Evolutionary conservation across 2,888 invertebrate species (phyloP), one percentile per base, ranked within the genome.

Genomic region (Epirrhoe tristata): DNA sequence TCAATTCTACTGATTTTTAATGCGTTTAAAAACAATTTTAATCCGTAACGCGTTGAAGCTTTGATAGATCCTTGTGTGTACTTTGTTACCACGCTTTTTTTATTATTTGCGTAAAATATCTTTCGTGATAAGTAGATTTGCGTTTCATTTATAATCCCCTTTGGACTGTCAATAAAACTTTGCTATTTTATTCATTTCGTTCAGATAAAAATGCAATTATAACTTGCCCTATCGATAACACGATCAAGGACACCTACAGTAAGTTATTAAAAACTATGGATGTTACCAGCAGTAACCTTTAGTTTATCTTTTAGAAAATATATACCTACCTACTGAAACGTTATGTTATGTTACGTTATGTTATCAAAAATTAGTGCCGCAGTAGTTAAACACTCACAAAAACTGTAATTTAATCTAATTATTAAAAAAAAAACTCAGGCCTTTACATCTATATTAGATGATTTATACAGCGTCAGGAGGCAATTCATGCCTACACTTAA

Each of bases 191-290:
- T 58, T 48, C 51, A 51, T 51, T 51, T 32, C 39, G 52, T 14
- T 17, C 12, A 51, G 69, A 62, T 65, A 62, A 48, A 36, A 59
- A 39, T 55, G 55, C 63, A 68, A 68, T 72, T 70, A 73, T 72
- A 69, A 55, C 48, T 71, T 73, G 71, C 67, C 72, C 69, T 66
- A 62, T 64, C 72, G 73, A 75, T 74, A 74, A 74, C 57, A 60
- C 55, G 58, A 71, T 72, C 67, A 71, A 73, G 62, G 71, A 70
- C 67, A 43, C 39, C 39, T 43, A 55, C 67, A 66, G 54, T 63
- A 10, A 58, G 34, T 48, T 54, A 39, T 48, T 56, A 14, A 55
- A 56, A 46, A 34, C 7, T 50, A 39, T 43, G 14, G 6, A 48
- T 48, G 14, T 54, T 50, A 54, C 12, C 36, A 64, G 8, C 34